A percentile compares a stretch with the other conserved stretches of the same genome.
phyloP scores from a whole-genome alignment of 2,888 invertebrate species.

The Heliothis peltigera region DNA sequence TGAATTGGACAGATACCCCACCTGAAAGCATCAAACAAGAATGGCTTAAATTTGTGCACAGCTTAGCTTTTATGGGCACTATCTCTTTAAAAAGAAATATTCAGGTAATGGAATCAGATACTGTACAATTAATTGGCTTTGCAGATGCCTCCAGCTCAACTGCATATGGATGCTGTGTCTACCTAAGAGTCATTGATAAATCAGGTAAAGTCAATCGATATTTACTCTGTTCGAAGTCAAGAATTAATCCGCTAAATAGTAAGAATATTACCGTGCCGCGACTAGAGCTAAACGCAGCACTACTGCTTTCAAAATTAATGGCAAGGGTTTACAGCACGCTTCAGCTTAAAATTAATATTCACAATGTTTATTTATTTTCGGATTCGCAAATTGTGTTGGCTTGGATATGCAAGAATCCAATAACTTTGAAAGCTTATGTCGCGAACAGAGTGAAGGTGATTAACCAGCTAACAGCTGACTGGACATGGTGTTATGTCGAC shows the following conservation, averaged over 20 bases:
- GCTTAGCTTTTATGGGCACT: conserved; percentile 7
- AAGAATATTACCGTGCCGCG: no score
- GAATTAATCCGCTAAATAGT: not conserved
- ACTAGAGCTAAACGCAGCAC: conserved; percentile 1
- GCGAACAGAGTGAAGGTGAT: not conserved
- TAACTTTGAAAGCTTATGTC: no score
- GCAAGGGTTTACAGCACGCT: not conserved
- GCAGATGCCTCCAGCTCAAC: conserved; percentile 9
- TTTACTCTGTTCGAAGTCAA: conserved; percentile 9
- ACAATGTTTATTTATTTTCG: not conserved
- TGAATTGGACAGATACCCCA: conserved; percentile 1
- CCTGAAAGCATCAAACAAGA: not conserved
- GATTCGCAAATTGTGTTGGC: not conserved
- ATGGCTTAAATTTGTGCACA: not conserved
- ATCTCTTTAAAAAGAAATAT: not conserved
- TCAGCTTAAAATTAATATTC: not conserved
- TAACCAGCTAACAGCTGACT: conserved; percentile 2
- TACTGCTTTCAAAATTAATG: conserved; percentile 2
- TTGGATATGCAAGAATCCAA: no score
- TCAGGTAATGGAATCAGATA: not conserved
- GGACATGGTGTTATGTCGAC: conserved; percentile 3
- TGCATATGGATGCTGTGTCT: conserved; percentile 10
- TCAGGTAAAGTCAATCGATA: conserved; percentile 1
- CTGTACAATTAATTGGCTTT: conserved; percentile 11
- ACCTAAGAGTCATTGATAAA: conserved; percentile 10